Evolutionary conservation across 2,888 invertebrate species (phyloP), one percentile per base, ranked within the genome.

Genomic region (Norana najaformis): DNA sequence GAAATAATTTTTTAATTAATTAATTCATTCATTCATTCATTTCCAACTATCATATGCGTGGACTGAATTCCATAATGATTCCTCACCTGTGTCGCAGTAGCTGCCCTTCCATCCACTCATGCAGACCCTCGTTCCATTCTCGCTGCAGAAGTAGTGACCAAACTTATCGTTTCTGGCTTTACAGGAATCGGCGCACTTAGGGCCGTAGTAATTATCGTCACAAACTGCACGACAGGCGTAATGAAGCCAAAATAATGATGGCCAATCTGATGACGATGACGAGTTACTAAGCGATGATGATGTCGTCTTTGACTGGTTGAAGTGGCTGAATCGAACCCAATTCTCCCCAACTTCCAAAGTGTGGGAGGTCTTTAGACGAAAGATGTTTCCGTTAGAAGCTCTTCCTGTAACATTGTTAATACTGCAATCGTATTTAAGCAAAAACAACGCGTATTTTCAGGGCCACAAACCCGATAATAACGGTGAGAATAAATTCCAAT

Each of bases 131-230:
- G 97, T 97, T 0, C 98, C 98, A 92, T 97, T 97, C 91, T 97
- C 97, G 93, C 97, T 97, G 94, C 98, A 98, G 30, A 96, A 96
- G 95, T 98, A 98, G 95, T 98, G 98, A 91, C 98, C 97, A 94
- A 97, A 97, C 93, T 97, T 97, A 94, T 97, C 97, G 95, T 97
- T 97, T 47, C 95, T 92, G 20, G 95, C 94, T 88, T 93, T 92
- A 91, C 95, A 95, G 89, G 94, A 92, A 53, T 93, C 93, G 30
- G 93, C 92, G 92, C 95, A 95, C n/a, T 93, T 93, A n/a, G 93
- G 90, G 6, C 95, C 95, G 92, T 95, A 96, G 93, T 95, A 95
- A 92, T 95, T 92, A 23, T 93, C 93, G 90, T 94, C 93, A 92
- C 96, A 95, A 18, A 92, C 91, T 41, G 95, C 95, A 14, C 95